A percentile compares a stretch with the other conserved stretches of the same genome.
These are phyloP conservation scores for Oppia nitens DNA, from an alignment of 1,140 invertebrate genomes.

Conservation along the genomic window DNA sequence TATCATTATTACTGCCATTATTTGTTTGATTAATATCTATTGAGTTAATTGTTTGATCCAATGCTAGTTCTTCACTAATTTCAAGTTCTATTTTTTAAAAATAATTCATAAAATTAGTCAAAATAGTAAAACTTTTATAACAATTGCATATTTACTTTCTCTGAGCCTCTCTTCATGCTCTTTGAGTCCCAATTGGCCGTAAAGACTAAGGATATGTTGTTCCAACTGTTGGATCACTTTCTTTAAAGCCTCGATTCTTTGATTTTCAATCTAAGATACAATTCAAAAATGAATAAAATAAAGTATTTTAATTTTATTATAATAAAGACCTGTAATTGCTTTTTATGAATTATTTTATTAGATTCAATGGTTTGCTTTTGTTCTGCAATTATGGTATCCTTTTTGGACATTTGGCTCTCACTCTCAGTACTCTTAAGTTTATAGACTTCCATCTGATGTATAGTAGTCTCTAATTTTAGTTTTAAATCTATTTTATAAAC, in stretches of 20 bases:
- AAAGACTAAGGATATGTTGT: conserved; percentile 2
- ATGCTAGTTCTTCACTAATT: too few species aligned
- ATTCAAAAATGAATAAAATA: background rate
- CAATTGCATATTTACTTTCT: too few species aligned
- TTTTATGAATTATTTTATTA: background rate
- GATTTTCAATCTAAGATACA: background rate
- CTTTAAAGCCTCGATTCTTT: background rate
- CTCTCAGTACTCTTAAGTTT: background rate
- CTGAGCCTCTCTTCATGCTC: background rate
- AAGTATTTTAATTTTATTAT: too few species aligned
- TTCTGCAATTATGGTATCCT: background rate
- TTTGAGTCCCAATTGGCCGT: background rate
- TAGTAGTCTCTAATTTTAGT: background rate
- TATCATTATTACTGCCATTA: too few species aligned
- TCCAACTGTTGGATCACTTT: background rate
- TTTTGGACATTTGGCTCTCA: conserved; percentile 32
- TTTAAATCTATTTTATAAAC: background rate
- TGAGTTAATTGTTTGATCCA: too few species aligned
- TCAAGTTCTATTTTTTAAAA: too few species aligned
- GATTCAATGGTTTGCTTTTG: background rate
- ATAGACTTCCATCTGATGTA: background rate
- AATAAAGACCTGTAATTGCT: background rate
- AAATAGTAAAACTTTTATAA: too few species aligned
- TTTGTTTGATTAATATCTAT: too few species aligned
- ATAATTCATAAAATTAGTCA: too few species aligned